Evolutionary conservation across 2,113 vertebrate species (phyloP).

Genomic region (Dascyllus trimaculatus): DNA sequence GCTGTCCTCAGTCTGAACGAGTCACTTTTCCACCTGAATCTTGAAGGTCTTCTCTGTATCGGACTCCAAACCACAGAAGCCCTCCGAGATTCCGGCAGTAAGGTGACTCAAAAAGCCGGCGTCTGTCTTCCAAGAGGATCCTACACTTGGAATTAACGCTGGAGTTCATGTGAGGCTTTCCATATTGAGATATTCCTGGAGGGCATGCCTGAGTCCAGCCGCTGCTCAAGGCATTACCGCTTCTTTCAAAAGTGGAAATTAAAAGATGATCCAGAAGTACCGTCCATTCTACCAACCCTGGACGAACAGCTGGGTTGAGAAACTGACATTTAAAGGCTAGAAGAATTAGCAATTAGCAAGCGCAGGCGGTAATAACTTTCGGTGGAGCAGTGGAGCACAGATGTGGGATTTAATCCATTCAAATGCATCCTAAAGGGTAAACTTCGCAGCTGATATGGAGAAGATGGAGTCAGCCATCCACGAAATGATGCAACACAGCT

Average conservation of each 20-base stretch:
- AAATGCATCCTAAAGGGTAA: no score
- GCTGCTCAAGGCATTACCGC: neutral
- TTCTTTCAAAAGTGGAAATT: neutral
- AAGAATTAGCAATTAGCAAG: no score
- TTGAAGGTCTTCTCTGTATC: conserved; percentile 52
- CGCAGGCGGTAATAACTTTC: no score
- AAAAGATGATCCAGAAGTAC: no score
- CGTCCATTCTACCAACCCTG: no score
- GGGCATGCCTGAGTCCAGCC: neutral
- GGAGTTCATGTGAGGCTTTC: no score
- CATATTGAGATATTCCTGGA: no score
- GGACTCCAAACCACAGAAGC: conserved; percentile 33
- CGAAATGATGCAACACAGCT: neutral
- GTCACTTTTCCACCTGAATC: conserved; percentile 54
- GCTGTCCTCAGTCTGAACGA: no score
- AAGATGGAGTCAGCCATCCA: neutral
- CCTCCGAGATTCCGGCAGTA: conserved; percentile 38
- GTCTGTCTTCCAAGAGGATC: neutral
- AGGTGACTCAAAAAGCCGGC: conserved; percentile 24
- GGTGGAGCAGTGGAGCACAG: no score
- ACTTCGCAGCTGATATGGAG: neutral
- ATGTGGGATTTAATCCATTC: no score
- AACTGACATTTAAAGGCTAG: no score
- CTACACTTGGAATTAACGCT: neutral
- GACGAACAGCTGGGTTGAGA: no score